Base-by-base conservation (phyloP, 2,888 invertebrate species). In the Leptopilina syphax region DNA sequence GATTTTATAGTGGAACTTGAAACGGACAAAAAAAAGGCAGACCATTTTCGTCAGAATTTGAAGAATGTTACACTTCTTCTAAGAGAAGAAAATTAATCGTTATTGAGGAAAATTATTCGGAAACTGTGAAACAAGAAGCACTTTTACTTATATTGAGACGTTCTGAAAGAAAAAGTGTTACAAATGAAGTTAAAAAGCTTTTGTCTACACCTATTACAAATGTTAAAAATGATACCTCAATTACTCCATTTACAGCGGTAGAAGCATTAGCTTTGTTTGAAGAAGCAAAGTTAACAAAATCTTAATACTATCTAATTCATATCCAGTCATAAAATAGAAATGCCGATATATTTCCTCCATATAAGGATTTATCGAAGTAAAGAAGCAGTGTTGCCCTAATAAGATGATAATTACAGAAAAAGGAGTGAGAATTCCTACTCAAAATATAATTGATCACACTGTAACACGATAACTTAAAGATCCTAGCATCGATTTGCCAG, bases 51-150 rank as follows among this genome's bases (percentile, higher is more conserved):
- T 6, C 5, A 10, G 60, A 60, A n/a, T 60, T 60, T 60, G n/a
- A 60, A 60, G 1, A 60, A 7, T n/a, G 18, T n/a, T 60, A 2
- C n/a, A 60, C 50, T 10, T 50, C 9, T 8, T 10, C 9, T 10
- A 50, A 50, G 50, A 50, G 50, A 50, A 50, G 50, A 60, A 60
- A 60, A 60, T 60, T 60, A 60, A 60, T 60, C 3, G 18, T 3
- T 18, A 60, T 60, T 60, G 60, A 60, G 12, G n/a, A 60, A 60
- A 60, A 60, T 60, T 60, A 60, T 60, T 60, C 60, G 60, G 60
- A 60, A 60, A 60, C 18, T 7, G 60, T 18, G n/a, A n/a, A 18
- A 57, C 57, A 57, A 57, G 57, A 57, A 57, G n/a, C 57, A 10
- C 12, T 57, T n/a, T 57, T 57, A 12, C 57, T 12, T 57, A 10